phyloP scores from a whole-genome alignment of 2,888 invertebrate genomes.

The Geophilus truncorum region DNA sequence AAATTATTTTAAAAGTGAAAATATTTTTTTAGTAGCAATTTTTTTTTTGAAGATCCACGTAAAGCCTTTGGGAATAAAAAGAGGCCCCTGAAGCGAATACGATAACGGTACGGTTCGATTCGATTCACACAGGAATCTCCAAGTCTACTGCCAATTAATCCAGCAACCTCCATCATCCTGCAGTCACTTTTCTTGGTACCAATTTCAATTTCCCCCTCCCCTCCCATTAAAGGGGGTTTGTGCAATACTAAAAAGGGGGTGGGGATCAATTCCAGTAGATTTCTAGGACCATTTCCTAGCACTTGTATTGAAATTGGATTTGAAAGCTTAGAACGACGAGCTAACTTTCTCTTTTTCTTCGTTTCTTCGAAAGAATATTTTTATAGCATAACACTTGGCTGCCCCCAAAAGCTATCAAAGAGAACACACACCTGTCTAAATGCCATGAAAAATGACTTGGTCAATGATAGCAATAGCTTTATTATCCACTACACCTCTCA shows the following conservation, averaged over 20 bases:
- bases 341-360: constrained; percentile 11
- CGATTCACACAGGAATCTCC: background rate
- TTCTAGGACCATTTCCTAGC: constrained; percentile 24
- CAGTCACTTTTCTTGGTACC: constrained; percentile 12
- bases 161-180: background rate
- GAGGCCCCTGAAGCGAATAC: background rate
- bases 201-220: constrained; percentile 14
- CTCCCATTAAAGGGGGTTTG: constrained; percentile 24
- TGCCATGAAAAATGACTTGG: constrained; percentile 22
- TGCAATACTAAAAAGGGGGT: constrained; percentile 22
- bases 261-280: constrained; percentile 27
- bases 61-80: background rate
- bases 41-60: too few species aligned
- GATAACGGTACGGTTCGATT: background rate
- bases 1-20: background rate
- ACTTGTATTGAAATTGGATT: constrained; percentile 27
- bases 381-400: constrained; percentile 21
- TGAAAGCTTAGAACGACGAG: constrained; percentile 24
- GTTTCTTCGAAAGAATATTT: constrained; percentile 1
- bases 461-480: constrained; percentile 25
- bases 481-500: background rate
- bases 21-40: too few species aligned
- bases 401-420: constrained; percentile 15
- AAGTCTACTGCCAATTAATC: constrained; percentile 7
- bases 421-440: constrained; percentile 27